Conservation (phyloP, 2,888 invertebrate genomes). For the Cyrtodaria siliqua region DNA sequence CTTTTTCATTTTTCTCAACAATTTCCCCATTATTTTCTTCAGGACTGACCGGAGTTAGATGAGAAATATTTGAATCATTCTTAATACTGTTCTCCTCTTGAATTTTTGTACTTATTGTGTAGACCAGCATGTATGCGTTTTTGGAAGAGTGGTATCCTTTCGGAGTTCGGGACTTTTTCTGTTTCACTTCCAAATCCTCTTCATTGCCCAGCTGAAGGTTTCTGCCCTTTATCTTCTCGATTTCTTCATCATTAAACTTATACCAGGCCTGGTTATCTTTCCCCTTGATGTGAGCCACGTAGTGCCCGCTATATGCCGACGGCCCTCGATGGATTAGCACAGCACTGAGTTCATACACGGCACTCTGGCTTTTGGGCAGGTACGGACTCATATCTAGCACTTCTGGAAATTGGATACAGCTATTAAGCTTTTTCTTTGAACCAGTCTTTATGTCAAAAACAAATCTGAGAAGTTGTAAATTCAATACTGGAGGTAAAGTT, state of each 20-base stretch:
- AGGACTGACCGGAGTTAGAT: no score
- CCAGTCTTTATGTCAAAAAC: slow-evolving; percentile 89
- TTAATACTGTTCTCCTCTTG: no score
- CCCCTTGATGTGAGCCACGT: slow-evolving; percentile 88
- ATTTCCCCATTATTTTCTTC: no score
- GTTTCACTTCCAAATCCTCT: slow-evolving; percentile 85
- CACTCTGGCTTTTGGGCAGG: slow-evolving; percentile 18
- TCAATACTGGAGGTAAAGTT: slow-evolving; percentile 88
- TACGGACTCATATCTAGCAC: slow-evolving; percentile 88
- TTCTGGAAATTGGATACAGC: slow-evolving; percentile 89
- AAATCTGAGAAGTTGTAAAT: slow-evolving; percentile 89
- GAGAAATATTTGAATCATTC: no score
- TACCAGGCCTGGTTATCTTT: slow-evolving; percentile 88
- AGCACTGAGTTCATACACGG: slow-evolving; percentile 88
- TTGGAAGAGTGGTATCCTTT: slow-evolving; percentile 87
- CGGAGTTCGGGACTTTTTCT: slow-evolving; percentile 71
- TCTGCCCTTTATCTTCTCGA: slow-evolving; percentile 85
- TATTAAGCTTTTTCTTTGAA: slow-evolving; percentile 89
- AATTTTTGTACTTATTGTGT: slow-evolving; percentile 82
- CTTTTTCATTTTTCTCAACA: no score
- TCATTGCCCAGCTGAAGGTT: slow-evolving; percentile 85
- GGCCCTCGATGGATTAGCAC: slow-evolving; percentile 90
- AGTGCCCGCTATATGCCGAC: slow-evolving; percentile 90
- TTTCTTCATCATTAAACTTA: slow-evolving; percentile 89
- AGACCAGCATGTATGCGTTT: slow-evolving; percentile 90